Evolutionary conservation across 1,140 invertebrate genomes (phyloP), one percentile per base, ranked within the genome.

Genomic region (Pseudoatta argentina): DNA sequence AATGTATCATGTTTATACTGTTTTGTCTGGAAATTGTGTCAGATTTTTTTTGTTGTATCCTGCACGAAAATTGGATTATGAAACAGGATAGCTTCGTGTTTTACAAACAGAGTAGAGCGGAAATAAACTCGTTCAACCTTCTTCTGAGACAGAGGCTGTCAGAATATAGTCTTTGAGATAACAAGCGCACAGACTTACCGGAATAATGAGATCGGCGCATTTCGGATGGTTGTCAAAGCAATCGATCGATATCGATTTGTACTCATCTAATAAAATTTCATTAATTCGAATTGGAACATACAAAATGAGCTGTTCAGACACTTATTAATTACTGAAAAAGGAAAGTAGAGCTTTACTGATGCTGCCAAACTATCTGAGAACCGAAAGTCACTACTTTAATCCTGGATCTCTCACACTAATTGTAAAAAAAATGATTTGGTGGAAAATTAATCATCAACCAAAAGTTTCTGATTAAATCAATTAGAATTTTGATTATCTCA

Each of bases 101-200:
- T 75, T 75, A 57, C 16, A 75, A 57, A 55, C 21, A 57, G 12
- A 75, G 12, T 44, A 21, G 21, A 44, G 21, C n/a, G 34, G 10
- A 61, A 75, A 75, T 75, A 75, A n/a, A 76, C 7, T 75, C 30
- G 7, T 44, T 76, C 21, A 61, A 76, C 14, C 44, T n/a, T 51
- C 44, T 51, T 61, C 30, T 44, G 34, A 75, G 55, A 61, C 55
- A 16, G 21, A 61, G 8, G 0, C 21, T 59, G 30, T 21, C 7
- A 27, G 18, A 18, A 75, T 21, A 59, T n/a, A 30, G 16, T 21
- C 8, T 5, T 51, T 18, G 21, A 51, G 8, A 12, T 76, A 76
- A 76, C 55, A 21, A 61, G 34, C 16, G n/a, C 34, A 39, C 6
- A 39, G 7, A 39, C 34, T 39, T 12, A 21, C 1, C 24, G 16